Percentiles rank a stretch among this genome's conserved stretches.
Conservation (phyloP, 35 echinoderm and acorn worm species). For the Patiria miniata region DNA sequence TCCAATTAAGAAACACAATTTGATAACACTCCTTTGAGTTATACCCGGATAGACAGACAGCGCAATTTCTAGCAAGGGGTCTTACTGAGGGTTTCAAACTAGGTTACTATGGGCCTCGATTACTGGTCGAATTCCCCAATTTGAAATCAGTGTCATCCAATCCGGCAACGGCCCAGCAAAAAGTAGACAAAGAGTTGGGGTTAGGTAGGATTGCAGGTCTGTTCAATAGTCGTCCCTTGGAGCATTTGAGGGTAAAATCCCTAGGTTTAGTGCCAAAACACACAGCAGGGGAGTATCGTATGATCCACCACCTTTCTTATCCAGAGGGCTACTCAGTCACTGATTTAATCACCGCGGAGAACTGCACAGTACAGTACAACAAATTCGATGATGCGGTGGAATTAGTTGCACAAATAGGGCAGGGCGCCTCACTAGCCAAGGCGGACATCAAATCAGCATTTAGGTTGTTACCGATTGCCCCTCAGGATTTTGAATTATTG, state of each 20-base stretch:
- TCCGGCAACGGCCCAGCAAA: background rate
- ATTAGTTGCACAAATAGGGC: background rate
- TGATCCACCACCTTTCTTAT: slow-evolving; percentile 48
- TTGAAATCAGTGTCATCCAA: background rate
- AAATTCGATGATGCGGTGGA: slow-evolving; percentile 33
- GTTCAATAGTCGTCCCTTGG: background rate
- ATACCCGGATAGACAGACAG: background rate
- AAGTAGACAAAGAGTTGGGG: background rate
- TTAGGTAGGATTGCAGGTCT: background rate
- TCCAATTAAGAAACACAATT: background rate
- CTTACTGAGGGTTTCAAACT: background rate
- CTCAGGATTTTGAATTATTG: slow-evolving; percentile 23
- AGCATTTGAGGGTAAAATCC: background rate
- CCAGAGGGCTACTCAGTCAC: slow-evolving; percentile 17
- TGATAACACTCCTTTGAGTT: background rate
- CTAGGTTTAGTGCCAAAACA: slow-evolving; percentile 35
- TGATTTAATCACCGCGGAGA: slow-evolving; percentile 14
- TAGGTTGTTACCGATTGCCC: slow-evolving; percentile 20
- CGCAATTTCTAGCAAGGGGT: background rate
- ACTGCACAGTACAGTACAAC: slow-evolving; percentile 4
- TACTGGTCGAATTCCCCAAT: background rate
- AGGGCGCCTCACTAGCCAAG: slow-evolving; percentile 21
- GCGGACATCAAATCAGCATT: slow-evolving; percentile 51
- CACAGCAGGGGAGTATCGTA: background rate
- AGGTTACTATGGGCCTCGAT: background rate